Percentiles rank a stretch among this genome's conserved stretches.
Evolutionary conservation across 2,797 vertebrate species (phyloP).

Genomic region (Aselliscus stoliczkanus): DNA sequence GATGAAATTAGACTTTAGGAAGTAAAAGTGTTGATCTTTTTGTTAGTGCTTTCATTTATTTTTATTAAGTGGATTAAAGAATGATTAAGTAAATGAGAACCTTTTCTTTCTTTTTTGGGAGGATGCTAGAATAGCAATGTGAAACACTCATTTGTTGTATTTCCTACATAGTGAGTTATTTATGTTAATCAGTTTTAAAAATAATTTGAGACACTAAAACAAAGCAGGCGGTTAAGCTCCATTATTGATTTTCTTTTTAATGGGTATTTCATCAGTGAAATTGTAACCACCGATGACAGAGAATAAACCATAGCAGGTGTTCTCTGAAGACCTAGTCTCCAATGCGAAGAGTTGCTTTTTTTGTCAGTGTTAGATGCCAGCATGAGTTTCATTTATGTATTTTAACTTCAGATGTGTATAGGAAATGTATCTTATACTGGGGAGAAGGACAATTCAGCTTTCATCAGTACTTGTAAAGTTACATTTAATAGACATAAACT

Average conservation of each 20-base stretch:
- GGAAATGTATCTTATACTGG: conserved; percentile 19
- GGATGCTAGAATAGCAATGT: not conserved
- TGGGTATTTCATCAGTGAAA: conserved; percentile 55
- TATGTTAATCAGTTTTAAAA: conserved; percentile 56
- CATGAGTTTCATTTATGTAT: not conserved
- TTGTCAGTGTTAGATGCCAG: conserved; percentile 9
- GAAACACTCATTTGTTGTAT: conserved; percentile 1
- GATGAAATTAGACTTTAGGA: conserved; percentile 29
- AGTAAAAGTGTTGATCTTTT: not conserved
- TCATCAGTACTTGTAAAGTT: conserved; percentile 26
- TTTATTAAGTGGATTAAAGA: conserved; percentile 28
- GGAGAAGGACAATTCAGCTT: not conserved
- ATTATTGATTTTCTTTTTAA: conserved; percentile 70
- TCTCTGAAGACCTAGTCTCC: conserved; percentile 9
- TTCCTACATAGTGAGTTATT: conserved; percentile 45
- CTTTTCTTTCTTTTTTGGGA: not conserved
- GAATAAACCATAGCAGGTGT: conserved; percentile 40
- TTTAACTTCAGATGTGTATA: conserved; percentile 30
- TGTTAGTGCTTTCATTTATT: not conserved
- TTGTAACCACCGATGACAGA: conserved; percentile 49
- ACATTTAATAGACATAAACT: conserved; percentile 21
- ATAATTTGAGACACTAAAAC: conserved; percentile 63
- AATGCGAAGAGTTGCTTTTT: conserved; percentile 7
- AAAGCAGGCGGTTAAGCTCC: conserved; percentile 34
- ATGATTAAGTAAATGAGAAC: not conserved